Base-by-base conservation (phyloP, 2,797 vertebrate genomes). In the Galago senegalensis region DNA sequence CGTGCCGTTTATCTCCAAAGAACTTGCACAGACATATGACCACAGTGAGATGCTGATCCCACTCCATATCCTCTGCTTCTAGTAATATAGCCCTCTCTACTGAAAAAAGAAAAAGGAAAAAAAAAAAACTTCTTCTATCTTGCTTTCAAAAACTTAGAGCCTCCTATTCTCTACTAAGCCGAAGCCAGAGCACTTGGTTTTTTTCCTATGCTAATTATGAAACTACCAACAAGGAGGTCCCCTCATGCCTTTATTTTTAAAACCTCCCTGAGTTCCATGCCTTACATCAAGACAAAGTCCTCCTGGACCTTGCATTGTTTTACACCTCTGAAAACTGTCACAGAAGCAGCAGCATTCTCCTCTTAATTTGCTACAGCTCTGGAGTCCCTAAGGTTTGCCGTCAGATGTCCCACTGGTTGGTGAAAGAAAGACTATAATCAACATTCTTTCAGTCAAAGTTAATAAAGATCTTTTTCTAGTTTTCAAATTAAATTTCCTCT, bases 401-500 rank as follows among this genome's bases (percentile, higher is more conserved):
- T 53, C 43, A 79, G 82, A 73, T 23, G 70, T 31, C 67, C 49
- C 53, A 81, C 46, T 83, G 14, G 34, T 84, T 84, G 69, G 17
- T 21, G 49, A 89, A 43, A 93, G 34, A 85, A 82, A 93, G n/a
- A 76, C 63, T 84, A 29, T 21, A 89, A 86, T 81, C n/a, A 91
- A 93, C 91, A 11, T n/a, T 80, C 76, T 89, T 84, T 93, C 70
- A 73, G 37, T 86, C 37, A 34, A 75, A 63, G 67, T 60, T 82
- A 83, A 84, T 83, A 58, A 87, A 91, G 73, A 67, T 75, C 14
- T 89, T 84, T 58, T 72, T 80, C 49, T 75, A 8, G 18, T 80
- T 84, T 96, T 87, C 46, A 61, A 80, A 75, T 86, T 91, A 91
- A 89, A 96, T 90, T 43, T 81, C 29, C 14, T 81, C 65, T 43